Conservation (phyloP, 2,888 invertebrate species). For the Chironomus tentans region DNA sequence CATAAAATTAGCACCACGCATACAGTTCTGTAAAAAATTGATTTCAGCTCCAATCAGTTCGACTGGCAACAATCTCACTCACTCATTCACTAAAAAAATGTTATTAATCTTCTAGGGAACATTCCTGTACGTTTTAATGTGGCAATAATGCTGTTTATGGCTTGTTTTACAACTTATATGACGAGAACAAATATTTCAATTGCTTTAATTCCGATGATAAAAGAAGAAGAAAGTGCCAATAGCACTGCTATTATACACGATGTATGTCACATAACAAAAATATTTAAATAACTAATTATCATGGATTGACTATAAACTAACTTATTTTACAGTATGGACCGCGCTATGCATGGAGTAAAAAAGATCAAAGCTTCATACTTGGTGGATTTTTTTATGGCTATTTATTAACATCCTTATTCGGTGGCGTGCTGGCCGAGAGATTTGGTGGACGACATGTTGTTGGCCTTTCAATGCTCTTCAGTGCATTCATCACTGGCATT, state of each 20-base stretch:
- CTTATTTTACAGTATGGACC: constrained; percentile 41
- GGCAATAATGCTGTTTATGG: constrained; percentile 62
- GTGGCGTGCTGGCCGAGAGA: constrained; percentile 56
- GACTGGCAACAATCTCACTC: no score
- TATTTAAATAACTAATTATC: background rate
- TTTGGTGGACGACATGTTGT: constrained; percentile 54
- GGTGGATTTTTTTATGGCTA: constrained; percentile 65
- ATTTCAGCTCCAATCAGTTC: background rate
- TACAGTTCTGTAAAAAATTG: background rate
- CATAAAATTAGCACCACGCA: background rate
- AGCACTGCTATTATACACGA: constrained; percentile 34
- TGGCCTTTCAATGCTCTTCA: constrained; percentile 44
- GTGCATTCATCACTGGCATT: constrained; percentile 50
- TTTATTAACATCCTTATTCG: constrained; percentile 54
- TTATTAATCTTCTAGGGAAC: constrained; percentile 36
- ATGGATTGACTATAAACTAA: background rate
- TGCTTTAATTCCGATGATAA: constrained; percentile 62
- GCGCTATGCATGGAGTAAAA: constrained; percentile 49
- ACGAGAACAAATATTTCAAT: constrained; percentile 67
- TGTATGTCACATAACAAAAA: constrained; percentile 32
- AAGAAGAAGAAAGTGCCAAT: constrained; percentile 40
- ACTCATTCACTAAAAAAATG: no score
- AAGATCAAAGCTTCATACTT: constrained; percentile 54
- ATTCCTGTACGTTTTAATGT: constrained; percentile 47
- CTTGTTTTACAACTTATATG: constrained; percentile 65